Conservation (phyloP, 2,797 vertebrate species). For the Pampus argenteus region DNA sequence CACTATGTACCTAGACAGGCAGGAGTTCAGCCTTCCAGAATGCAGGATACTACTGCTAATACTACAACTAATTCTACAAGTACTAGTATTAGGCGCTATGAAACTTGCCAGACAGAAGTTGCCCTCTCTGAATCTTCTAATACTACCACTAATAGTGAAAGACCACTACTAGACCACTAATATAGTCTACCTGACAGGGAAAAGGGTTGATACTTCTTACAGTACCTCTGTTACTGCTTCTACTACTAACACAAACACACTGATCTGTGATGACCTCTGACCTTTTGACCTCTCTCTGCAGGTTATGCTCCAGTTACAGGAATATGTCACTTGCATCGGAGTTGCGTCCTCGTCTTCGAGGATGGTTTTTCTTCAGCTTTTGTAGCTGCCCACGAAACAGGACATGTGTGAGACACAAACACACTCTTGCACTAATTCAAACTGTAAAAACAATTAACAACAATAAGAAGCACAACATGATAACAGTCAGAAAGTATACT, state of each 20-base stretch:
- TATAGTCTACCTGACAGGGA: neutral
- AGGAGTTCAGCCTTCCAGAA: neutral
- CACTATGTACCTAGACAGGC: neutral
- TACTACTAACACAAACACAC: neutral
- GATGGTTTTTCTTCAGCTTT: constrained; percentile 97
- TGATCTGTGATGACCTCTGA: constrained; percentile 1
- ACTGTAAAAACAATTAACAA: too few relatives aligned
- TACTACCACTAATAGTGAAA: neutral
- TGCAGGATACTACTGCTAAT: constrained; percentile 8
- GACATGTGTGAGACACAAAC: constrained; percentile 92
- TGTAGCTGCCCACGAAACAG: constrained; percentile 97
- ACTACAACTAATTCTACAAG: neutral
- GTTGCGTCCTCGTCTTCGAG: constrained; percentile 96
- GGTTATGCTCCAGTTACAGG: constrained; percentile 97
- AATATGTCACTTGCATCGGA: constrained; percentile 96
- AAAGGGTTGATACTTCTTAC: neutral
- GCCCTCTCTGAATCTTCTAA: neutral
- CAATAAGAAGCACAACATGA: too few relatives aligned
- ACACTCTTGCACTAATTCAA: neutral
- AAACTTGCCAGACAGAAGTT: too few relatives aligned
- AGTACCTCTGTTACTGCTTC: neutral
- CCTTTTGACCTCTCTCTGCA: constrained; percentile 54
- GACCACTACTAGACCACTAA: neutral
- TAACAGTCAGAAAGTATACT: too few relatives aligned
- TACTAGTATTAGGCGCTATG: too few relatives aligned